These are phyloP conservation scores for Myotis vivesi DNA, from an alignment of 2,797 vertebrate genomes.

Conservation along the genomic window DNA sequence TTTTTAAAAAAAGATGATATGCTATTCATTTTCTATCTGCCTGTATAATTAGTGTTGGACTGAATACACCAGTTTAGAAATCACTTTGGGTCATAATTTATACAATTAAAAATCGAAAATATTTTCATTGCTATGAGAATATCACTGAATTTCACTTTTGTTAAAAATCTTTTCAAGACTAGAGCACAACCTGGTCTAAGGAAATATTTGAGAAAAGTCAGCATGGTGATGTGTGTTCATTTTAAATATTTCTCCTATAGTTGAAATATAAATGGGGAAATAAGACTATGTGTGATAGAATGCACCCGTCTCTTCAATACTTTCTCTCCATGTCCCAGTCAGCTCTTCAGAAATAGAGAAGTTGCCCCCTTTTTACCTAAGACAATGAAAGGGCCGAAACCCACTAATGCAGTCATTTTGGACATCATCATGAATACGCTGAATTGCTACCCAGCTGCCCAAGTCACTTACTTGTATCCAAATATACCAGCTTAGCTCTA, in stretches of 20 bases:
- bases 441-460: neutral
- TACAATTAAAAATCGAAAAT: neutral
- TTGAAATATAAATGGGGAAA: neutral
- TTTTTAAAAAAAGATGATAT: neutral
- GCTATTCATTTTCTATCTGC: neutral
- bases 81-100: neutral
- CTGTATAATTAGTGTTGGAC: conserved; percentile 7
- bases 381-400: conserved; percentile 1
- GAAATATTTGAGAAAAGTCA: neutral
- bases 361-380: neutral
- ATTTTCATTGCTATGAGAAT: neutral
- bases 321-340: neutral
- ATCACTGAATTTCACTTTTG: neutral
- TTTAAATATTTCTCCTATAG: neutral
- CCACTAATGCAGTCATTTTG: neutral
- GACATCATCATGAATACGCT: neutral
- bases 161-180: neutral
- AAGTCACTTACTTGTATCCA: neutral
- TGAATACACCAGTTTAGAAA: neutral
- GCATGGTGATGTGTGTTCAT: neutral
- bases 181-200: neutral
- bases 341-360: neutral
- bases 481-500: neutral
- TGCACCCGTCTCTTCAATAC: neutral
- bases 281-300: neutral